Evolutionary conservation across 2,888 invertebrate species (phyloP), one percentile per base, ranked within the genome.

Genomic region (Platynereis dumerilii): DNA sequence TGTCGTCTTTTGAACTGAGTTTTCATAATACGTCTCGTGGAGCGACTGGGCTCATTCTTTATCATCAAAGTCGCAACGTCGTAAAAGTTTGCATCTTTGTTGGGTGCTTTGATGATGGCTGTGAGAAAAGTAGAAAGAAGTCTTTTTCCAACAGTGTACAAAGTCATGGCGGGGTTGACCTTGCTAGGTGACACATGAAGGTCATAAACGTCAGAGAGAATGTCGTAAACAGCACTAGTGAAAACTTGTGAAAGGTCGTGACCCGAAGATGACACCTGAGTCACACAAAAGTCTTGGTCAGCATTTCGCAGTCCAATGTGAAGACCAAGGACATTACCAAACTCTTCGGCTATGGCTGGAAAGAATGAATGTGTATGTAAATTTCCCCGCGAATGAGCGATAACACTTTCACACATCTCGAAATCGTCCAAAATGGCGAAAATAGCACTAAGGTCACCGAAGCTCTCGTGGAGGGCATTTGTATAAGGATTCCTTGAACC

Each of bases 371-470:
- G 45, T 29, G 17, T 48, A 52, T 53, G 60, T 22, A 60, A 52
- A 34, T 60, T 52, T 26, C 60, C 60, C 53, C 52, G 45, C 34
- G 60, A 52, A 22, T 34, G 17, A 12, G 60, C 53, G 20, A 60
- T 60, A 12, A 60, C 28, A 2, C 48, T 27, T 15, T 60, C 60
- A 22, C 60, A 60, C 60, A 60, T 60, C 34, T 60, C 60, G 52
- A 60, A 60, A 52, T 60, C 48, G 17, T 60, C 60, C n/a, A 60
- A 24, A 20, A 60, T 29, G 7, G 60, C 60, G 53, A 60, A 60
- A 29, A 60, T 52, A n/a, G 60, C 53, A 5, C 48, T 60, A n/a
- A 60, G 28, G 29, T 60, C 60, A 1, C 48, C 60, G 24, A 60
- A 60, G 52, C 48, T 34, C 34, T 60, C 60, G 29, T 60, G 60